Evolutionary conservation across 2,113 vertebrate species (phyloP).

Genomic region (Opisthocomus hoazin): DNA sequence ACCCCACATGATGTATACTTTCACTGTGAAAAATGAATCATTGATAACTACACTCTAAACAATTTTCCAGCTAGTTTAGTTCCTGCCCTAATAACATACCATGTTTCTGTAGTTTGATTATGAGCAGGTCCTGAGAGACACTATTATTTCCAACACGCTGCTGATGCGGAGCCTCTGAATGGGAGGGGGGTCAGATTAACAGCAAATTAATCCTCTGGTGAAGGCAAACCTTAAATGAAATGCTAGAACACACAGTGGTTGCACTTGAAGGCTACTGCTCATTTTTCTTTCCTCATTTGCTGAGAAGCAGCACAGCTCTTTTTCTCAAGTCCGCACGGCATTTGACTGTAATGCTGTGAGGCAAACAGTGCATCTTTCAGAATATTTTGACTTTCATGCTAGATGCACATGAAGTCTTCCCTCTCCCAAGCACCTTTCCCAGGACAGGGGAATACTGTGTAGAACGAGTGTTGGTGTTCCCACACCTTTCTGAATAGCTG

Average conservation of each 20-base stretch:
- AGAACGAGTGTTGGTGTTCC: not conserved
- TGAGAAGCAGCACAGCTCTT: not conserved
- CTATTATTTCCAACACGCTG: not conserved
- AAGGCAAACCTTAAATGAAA: conserved; percentile 22
- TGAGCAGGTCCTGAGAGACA: not conserved
- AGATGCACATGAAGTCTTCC: not conserved
- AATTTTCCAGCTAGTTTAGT: conserved; percentile 1
- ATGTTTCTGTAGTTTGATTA: not conserved
- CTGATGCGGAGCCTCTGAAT: not conserved
- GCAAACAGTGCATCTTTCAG: conserved; percentile 49
- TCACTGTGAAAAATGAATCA: conserved; percentile 8
- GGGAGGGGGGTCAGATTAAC: not conserved
- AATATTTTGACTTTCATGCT: not conserved
- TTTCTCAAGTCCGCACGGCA: not conserved
- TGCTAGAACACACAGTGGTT: not conserved
- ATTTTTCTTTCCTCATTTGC: not conserved
- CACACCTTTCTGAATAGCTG: conserved; percentile 7
- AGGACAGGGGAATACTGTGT: conserved; percentile 12
- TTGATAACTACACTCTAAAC: not conserved
- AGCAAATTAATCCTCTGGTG: conserved; percentile 26
- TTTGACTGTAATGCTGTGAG: not conserved
- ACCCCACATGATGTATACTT: not conserved
- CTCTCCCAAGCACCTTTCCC: not conserved
- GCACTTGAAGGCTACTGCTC: not conserved
- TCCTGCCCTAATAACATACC: not conserved